Percentiles rank a stretch among this genome's conserved stretches.
These are phyloP conservation scores for Clitarchus hookeri DNA, from an alignment of 2,888 invertebrate species.

Conservation along the genomic window DNA sequence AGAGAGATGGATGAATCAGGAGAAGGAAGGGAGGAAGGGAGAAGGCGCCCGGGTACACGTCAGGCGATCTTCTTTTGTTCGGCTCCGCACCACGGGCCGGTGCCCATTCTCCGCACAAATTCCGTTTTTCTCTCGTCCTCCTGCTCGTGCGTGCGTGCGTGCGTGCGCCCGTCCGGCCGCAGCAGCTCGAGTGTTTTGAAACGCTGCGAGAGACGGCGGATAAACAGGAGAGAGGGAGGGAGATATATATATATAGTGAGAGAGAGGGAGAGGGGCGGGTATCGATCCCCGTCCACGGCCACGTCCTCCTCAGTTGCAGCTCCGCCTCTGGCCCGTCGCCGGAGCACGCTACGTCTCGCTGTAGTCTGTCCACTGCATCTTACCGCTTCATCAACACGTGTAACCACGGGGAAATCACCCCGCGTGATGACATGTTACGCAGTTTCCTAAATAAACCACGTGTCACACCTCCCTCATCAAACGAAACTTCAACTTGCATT, in stretches of 20 bases:
- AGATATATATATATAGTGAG: no score
- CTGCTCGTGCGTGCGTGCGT: neutral
- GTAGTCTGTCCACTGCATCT: no score
- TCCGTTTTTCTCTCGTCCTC: slow-evolving; percentile 5
- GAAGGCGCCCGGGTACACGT: slow-evolving; percentile 1
- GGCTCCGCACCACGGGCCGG: neutral
- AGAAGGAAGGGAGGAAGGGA: no score
- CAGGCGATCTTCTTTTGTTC: slow-evolving; percentile 14
- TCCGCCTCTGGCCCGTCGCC: no score
- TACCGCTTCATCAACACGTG: no score
- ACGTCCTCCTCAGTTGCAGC: neutral
- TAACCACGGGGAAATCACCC: no score
- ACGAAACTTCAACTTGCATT: no score
- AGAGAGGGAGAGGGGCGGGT: neutral
- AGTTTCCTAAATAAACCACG: no score
- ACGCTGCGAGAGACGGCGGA: neutral
- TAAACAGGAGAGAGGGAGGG: neutral
- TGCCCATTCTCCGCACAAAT: slow-evolving; percentile 14
- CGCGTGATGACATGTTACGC: no score
- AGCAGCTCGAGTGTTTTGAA: neutral
- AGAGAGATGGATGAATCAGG: no score
- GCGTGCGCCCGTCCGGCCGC: slow-evolving; percentile 23
- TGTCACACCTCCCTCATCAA: no score
- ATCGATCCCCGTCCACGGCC: neutral
- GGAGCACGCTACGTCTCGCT: no score